phyloP scores from a whole-genome alignment of 2,888 invertebrate species.

The Pyrochroa serraticornis region DNA sequence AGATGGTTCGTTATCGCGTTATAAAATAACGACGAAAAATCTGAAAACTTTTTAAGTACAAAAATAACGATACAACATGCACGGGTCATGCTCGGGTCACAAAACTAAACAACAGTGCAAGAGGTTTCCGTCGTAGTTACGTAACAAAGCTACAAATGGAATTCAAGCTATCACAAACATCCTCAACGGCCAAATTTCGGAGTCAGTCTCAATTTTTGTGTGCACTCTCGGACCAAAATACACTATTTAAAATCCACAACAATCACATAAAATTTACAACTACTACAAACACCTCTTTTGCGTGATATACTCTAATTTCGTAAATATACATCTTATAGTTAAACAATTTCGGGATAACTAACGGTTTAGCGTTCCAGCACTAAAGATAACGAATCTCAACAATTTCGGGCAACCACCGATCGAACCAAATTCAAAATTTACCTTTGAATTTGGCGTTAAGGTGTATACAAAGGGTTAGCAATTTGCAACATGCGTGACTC shows the following conservation, averaged over 20 bases:
- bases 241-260: conserved; percentile 17
- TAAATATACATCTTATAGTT: conserved; percentile 3
- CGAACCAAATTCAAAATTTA: too few relatives aligned
- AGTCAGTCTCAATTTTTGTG: conserved; percentile 21
- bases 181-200: background rate
- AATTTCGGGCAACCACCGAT: too few relatives aligned
- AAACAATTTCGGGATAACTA: conserved; percentile 20
- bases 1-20: conserved; percentile 7
- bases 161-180: too few relatives aligned
- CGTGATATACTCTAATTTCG: background rate
- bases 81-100: conserved; percentile 15
- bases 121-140: conserved; percentile 16
- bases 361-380: conserved; percentile 9
- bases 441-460: too few relatives aligned
- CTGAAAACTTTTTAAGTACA: conserved; percentile 26
- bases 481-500: conserved; percentile 27
- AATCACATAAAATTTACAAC: conserved; percentile 18
- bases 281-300: conserved; percentile 24
- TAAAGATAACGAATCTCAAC: background rate
- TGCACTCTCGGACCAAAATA: conserved; percentile 1
- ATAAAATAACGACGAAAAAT: conserved; percentile 3
- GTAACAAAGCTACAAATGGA: too few relatives aligned
- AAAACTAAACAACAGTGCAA: conserved; percentile 9
- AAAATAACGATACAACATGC: conserved; percentile 20
- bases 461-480: too few relatives aligned